Base-by-base conservation (phyloP, 2,797 vertebrate species). In the Sciaenops ocellatus region DNA sequence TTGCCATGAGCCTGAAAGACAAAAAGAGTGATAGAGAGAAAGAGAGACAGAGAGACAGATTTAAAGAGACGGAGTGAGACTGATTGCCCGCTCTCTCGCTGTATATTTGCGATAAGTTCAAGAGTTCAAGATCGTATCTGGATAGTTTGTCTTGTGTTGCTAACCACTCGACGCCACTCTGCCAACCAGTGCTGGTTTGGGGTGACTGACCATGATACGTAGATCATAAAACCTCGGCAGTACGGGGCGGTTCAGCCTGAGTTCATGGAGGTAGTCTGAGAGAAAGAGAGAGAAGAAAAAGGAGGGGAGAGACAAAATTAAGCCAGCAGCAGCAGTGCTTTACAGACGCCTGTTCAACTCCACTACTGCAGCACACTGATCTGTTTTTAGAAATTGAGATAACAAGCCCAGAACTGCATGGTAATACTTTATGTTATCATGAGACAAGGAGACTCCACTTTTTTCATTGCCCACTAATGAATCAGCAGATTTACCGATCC, bases 131-230 rank as follows among this genome's bases (percentile, higher is more conserved):
- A 88, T 91, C 22, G 69, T 88, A 92, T 92, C 89, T 86, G 86
- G 79, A 71, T 76, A 85, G 88, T 92, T 92, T 90, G 90, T 92
- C 92, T 90, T 72, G 73, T 73, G 87, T 66, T 84, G 86, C 91
- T 89, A 90, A 93, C 92, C 90, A 72, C 91, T 90, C 44, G 86
- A 93, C 88, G 87, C 91, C 90, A 87, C 87, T 79, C 83, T 93
- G 92, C 93, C 93, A 94, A 91, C 92, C 84, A 85, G 82, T 1
- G 24, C 89, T 92, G 92, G 93, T 93, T 94, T 94, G 90, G 91
- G 92, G 86, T 90, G 91, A 93, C 88, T 87, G 89, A 93, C 93
- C 86, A 83, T 92, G 88, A 93, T 88, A 79, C 79, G 84, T 89
- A 87, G 80, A 86, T 89, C 92, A 79, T 94, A 94, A 94, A 94